Evolutionary conservation across 2,113 vertebrate genomes (phyloP), one percentile per base, ranked within the genome.

Genomic region (Cottus gobio): DNA sequence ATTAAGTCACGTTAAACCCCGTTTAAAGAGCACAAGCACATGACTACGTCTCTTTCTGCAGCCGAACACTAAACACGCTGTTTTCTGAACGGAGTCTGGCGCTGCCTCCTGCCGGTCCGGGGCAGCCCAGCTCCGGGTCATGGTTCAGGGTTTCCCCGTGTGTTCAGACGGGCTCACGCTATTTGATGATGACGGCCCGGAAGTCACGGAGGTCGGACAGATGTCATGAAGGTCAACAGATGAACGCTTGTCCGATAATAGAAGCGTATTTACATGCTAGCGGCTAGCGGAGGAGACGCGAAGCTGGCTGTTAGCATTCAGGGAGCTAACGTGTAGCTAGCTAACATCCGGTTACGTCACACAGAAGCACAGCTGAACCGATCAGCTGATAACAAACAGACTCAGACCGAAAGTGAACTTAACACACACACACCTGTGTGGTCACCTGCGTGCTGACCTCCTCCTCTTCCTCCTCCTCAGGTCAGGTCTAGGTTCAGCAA

Each of bases 191-290:
- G n/a, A 22, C 16, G 16, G 18, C 39, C 39, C 39, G 39, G 5
- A 0, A 18, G 6, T 4, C 7, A 2, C 3, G 24, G 31, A 30
- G 74, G 52, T 44, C 62, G 7, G 52, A 15, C 16, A 9, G 34
- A 52, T 26, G 61, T 42, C 60, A 65, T 37, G 37, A 8, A 18
- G n/a, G 16, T 18, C n/a, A 16, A 1, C 37, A 46, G 16, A 0
- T 30, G 11, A 52, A 36, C 66, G 72, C 24, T 71, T 63, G 83
- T 88, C 86, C 83, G 83, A 83, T 83, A 80, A 83, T 80, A 73
- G 83, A 83, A 70, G 18, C 71, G 7, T 63, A 2, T 67, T 61
- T 52, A 66, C 36, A 68, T 7, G 79, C 64, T 70, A 83, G 48
- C 20, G 12, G 71, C 67, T 71, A 83, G 5, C 26, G 39, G 39